These are phyloP conservation scores for Tringa solitaria DNA, from an alignment of 2,113 vertebrate species.

Conservation along the genomic window DNA sequence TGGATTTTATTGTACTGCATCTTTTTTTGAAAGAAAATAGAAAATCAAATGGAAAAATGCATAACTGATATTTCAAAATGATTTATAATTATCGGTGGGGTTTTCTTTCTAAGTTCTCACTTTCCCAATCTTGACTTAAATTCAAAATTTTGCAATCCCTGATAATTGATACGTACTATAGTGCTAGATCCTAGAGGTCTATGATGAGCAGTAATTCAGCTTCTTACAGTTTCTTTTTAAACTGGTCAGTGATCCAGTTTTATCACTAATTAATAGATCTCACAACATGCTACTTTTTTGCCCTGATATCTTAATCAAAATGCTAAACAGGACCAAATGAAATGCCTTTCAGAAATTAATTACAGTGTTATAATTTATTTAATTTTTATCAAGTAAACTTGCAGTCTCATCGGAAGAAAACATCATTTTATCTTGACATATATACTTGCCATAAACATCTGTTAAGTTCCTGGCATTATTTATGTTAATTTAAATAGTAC, in stretches of 20 bases:
- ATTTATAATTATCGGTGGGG: background rate
- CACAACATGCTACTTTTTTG: background rate
- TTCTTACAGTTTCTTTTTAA: background rate
- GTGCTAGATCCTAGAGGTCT: background rate
- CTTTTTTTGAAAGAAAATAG: background rate
- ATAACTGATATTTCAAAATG: background rate
- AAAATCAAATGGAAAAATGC: background rate
- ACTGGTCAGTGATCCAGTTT: background rate
- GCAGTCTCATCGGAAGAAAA: background rate
- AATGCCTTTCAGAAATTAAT: background rate
- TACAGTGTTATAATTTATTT: background rate
- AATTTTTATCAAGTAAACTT: background rate
- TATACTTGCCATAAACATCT: background rate
- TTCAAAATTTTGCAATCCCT: background rate
- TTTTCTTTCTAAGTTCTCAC: background rate
- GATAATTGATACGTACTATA: background rate
- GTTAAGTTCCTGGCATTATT: background rate
- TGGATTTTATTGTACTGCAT: background rate
- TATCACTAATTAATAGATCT: background rate
- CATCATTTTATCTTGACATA: background rate
- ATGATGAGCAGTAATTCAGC: background rate
- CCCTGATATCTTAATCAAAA: background rate
- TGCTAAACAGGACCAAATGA: background rate
- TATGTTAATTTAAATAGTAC: background rate
- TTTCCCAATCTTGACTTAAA: background rate